Evolutionary conservation across 2,888 invertebrate species (phyloP), one percentile per base, ranked within the genome.

Genomic region (Apantesis nais): DNA sequence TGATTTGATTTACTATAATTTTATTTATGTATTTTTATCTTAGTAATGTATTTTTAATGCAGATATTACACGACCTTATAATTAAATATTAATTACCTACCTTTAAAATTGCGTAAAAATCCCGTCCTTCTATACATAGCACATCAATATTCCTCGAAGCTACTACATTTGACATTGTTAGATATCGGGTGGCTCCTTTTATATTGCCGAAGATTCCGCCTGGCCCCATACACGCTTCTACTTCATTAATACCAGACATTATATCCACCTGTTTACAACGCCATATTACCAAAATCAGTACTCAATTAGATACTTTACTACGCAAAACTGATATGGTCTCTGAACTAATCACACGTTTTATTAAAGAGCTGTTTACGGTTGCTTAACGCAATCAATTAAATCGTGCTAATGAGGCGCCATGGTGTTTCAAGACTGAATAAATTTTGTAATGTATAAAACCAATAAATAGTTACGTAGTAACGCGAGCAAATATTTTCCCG

Each of bases 141-240:
- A 95, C 85, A 79, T 96, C 95, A 68, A 94, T 93, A 79, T 96
- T 95, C 72, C 93, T 90, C 3, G 94, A 90, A 14, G 95, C 95
- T 1, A 91, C 82, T 1, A 95, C 89, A 70, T 93, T 95, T 4
- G 95, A 94, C 82, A 90, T 88, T 0, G 93, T 92, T 64, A 92
- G 82, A 76, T 92, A 93, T 81, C 88, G 92, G 1, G 84, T 78
- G 5, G 90, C 89, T 9, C 94, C 93, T 76, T 90, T 89, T 75
- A 95, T 94, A 73, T 95, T 95, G 0, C 95, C 95, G 66, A 95
- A 95, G 83, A 95, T 95, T 12, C 95, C 95, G 16, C 95, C 95
- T 9, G 94, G 93, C 0, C 95, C 95, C 95, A 95, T 95, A 74
- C 94, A 94, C 0, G 93, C 90, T 79, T 94, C 93, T 2, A 93